Evolutionary conservation across 1,140 invertebrate genomes (phyloP).

Genomic region (Cyclargus thomasi): DNA sequence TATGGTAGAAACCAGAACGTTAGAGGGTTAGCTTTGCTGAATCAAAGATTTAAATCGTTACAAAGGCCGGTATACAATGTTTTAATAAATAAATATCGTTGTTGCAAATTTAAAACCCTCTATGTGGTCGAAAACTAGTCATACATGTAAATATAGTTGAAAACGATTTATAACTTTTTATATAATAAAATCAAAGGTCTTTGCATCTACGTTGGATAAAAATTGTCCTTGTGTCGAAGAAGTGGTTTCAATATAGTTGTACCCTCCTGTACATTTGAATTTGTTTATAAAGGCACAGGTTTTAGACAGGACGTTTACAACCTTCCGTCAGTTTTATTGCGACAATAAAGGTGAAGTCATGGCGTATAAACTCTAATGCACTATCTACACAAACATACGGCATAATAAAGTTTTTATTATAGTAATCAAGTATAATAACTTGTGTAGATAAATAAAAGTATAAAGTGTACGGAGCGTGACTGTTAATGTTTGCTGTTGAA

Average conservation of each 20-base stretch:
- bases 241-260: no score
- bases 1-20: conserved; percentile 50
- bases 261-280: no score
- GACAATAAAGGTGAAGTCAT: neutral
- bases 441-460: neutral
- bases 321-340: neutral
- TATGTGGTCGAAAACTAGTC: no score
- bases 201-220: no score
- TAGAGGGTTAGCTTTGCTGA: conserved; percentile 42
- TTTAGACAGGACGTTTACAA: neutral
- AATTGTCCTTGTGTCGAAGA: no score
- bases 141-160: no score
- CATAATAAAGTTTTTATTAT: neutral
- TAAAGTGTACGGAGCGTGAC: neutral
- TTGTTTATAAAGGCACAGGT: neutral
- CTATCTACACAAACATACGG: neutral
- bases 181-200: no score
- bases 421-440: neutral
- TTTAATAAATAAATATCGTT: no score
- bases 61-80: neutral
- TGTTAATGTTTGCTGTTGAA: neutral
- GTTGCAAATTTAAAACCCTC: no score
- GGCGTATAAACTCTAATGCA: neutral
- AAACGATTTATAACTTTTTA: no score
- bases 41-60: neutral